A percentile compares a stretch with the other conserved stretches of the same genome.
phyloP scores from a whole-genome alignment of 2,113 vertebrate genomes.

The Boulengeromyrus knoepffleri region DNA sequence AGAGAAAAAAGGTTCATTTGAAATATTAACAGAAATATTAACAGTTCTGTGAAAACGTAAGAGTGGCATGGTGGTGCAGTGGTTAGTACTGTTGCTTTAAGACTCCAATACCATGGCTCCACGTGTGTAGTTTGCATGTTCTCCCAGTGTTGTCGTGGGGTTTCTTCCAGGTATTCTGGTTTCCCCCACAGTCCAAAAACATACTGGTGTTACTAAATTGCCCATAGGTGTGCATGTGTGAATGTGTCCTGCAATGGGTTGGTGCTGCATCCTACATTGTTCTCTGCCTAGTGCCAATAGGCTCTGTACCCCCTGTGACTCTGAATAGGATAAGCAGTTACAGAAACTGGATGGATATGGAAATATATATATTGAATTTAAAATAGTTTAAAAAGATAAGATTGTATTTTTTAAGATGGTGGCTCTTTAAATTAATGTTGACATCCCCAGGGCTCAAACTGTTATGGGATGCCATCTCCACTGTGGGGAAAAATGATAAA shows the following conservation, averaged over 20 bases:
- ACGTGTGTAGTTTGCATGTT: not conserved
- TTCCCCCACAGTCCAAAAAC: not conserved
- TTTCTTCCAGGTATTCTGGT: not conserved
- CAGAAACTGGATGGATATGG: too few relatives aligned
- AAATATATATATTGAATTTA: not conserved
- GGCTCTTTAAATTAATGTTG: not conserved
- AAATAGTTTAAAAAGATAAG: not conserved
- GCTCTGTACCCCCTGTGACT: too few relatives aligned
- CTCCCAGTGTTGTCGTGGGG: not conserved
- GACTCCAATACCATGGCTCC: not conserved
- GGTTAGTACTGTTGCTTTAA: not conserved
- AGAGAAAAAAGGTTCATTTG: not conserved
- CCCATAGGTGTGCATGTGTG: not conserved
- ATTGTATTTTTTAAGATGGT: not conserved
- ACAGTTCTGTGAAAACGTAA: not conserved
- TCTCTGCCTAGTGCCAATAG: not conserved
- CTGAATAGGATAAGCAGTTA: too few relatives aligned
- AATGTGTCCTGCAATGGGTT: not conserved
- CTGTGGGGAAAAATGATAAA: too few relatives aligned
- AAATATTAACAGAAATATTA: not conserved
- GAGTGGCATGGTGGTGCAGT: not conserved
- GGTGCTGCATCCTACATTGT: not conserved
- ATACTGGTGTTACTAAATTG: not conserved
- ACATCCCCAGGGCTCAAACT: not conserved
- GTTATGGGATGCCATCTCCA: not conserved